Percentiles rank a stretch among this genome's conserved stretches.
phyloP scores from a whole-genome alignment of 2,888 invertebrate genomes.

The Apamea anceps region DNA sequence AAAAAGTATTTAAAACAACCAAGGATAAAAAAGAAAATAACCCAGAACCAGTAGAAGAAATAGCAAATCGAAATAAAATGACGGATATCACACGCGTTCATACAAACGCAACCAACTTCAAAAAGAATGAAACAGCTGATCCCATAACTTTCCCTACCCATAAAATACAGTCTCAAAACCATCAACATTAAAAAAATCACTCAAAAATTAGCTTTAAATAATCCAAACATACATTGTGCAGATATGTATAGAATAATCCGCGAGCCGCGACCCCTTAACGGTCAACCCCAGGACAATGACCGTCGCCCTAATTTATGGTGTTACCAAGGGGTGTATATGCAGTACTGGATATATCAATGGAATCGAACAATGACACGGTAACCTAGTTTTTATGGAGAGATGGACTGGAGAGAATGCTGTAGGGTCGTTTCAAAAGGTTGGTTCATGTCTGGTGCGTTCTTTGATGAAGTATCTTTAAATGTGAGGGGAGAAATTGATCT shows the following conservation, averaged over 20 bases:
- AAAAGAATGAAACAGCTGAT: background rate
- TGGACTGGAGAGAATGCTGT: constrained; percentile 7
- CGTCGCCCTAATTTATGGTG: constrained; percentile 54
- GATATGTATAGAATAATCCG: constrained; percentile 37
- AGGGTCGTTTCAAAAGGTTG: constrained; percentile 21
- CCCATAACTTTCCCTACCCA: background rate
- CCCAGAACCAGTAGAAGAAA: background rate
- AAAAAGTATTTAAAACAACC: background rate
- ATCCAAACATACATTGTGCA: constrained; percentile 44
- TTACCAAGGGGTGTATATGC: constrained; percentile 45
- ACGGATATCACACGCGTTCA: background rate
- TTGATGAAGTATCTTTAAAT: constrained; percentile 6
- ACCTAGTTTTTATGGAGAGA: constrained; percentile 58
- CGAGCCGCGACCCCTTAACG: constrained; percentile 58
- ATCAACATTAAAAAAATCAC: background rate
- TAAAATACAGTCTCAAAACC: background rate
- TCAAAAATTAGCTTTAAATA: constrained; percentile 33
- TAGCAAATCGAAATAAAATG: background rate
- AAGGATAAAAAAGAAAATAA: background rate
- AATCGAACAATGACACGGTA: constrained; percentile 57
- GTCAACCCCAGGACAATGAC: constrained; percentile 65
- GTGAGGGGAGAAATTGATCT: constrained; percentile 20
- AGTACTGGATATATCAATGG: constrained; percentile 43
- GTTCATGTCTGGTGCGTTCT: constrained; percentile 9
- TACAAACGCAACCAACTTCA: background rate